A percentile compares a stretch with the other conserved stretches of the same genome.
phyloP scores from a whole-genome alignment of 2,113 vertebrate genomes.

The Microcebus griseorufus region DNA sequence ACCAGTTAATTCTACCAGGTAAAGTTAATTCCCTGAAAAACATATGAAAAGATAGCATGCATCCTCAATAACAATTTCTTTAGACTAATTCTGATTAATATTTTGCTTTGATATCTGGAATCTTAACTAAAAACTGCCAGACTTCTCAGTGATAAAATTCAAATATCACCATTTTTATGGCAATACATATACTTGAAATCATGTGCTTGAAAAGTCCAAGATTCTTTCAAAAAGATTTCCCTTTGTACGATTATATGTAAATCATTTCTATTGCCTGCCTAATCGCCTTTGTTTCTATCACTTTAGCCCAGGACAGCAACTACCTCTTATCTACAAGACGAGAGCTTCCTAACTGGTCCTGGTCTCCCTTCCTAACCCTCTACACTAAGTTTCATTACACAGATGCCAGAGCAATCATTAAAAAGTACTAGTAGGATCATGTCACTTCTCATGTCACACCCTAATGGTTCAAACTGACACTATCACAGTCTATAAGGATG shows the following conservation, averaged over 20 bases:
- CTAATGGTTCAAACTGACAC: neutral
- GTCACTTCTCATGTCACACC: neutral
- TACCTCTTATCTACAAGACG: neutral
- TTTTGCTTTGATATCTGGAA: neutral
- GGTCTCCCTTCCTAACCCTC: neutral
- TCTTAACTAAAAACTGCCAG: conserved; percentile 22
- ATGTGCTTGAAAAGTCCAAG: neutral
- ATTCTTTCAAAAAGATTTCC: neutral
- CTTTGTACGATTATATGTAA: neutral
- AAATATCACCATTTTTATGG: neutral
- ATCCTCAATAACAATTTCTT: neutral
- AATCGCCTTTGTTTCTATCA: neutral
- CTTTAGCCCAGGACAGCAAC: neutral
- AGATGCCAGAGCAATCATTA: neutral
- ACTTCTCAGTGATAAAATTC: neutral
- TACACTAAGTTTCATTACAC: neutral
- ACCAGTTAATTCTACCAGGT: neutral
- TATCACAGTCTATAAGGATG: neutral
- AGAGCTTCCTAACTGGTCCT: neutral
- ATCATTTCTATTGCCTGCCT: neutral
- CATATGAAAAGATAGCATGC: neutral
- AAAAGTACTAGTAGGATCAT: neutral
- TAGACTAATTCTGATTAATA: neutral
- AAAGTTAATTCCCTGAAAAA: neutral
- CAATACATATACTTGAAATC: neutral